Conservation (phyloP, 37 sponge, comb jelly and placozoan species). For the Aplysina aerophoba region DNA sequence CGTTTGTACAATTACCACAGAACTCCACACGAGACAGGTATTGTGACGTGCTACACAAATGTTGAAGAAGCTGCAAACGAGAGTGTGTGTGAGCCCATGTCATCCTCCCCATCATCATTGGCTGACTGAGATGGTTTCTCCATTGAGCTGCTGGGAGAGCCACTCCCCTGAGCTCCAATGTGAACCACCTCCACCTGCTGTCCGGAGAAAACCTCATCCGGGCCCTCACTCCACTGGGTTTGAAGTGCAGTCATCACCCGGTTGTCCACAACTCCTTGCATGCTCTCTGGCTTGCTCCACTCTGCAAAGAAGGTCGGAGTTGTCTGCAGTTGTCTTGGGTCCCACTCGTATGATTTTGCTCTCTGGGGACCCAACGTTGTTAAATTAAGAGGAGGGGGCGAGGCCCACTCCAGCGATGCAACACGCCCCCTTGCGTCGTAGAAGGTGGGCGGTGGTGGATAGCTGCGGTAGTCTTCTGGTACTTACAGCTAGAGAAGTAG, state of each 20-base stretch:
- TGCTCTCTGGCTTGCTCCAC: not conserved
- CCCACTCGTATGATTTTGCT: constrained; percentile 13
- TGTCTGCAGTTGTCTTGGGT: too few species aligned
- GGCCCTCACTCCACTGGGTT: not conserved
- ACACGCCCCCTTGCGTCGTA: too few species aligned
- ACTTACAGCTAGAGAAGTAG: too few species aligned
- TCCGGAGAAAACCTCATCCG: not conserved
- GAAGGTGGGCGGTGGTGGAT: too few species aligned
- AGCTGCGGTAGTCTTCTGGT: too few species aligned
- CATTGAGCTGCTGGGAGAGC: not conserved
- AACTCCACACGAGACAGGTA: not conserved
- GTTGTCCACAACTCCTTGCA: too few species aligned
- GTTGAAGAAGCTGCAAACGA: constrained; percentile 4
- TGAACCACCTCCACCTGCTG: constrained; percentile 3
- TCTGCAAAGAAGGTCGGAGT: too few species aligned
- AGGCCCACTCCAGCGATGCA: not conserved
- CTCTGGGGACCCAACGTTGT: not conserved
- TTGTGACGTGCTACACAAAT: constrained; percentile 3
- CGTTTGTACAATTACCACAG: too few species aligned
- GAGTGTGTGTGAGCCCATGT: not conserved
- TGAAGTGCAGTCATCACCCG: not conserved
- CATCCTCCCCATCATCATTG: not conserved
- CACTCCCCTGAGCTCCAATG: not conserved
- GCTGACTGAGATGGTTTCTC: not conserved
- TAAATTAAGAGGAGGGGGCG: not conserved